Conservation (phyloP, 2,888 invertebrate genomes). For the Drosophila colorata region DNA sequence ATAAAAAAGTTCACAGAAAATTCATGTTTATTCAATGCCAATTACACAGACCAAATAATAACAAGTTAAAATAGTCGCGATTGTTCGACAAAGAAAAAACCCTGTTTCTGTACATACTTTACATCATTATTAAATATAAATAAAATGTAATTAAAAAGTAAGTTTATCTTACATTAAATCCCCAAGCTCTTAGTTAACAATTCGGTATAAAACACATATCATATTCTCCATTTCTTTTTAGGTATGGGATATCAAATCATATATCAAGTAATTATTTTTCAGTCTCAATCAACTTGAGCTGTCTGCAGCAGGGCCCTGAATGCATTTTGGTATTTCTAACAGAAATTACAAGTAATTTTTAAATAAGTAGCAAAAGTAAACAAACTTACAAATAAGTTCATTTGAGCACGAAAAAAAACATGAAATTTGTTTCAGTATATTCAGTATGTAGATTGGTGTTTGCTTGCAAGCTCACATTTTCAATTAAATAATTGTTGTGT, state of each 20-base stretch:
- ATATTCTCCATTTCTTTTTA: not conserved
- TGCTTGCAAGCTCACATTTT: conserved; percentile 31
- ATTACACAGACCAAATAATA: not conserved
- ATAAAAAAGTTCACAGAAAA: not conserved
- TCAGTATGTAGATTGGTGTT: conserved; percentile 5
- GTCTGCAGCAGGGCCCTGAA: conserved; percentile 13
- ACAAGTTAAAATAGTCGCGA: not conserved
- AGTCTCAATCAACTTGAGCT: conserved; percentile 31
- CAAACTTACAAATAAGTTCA: conserved; percentile 7
- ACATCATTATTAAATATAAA: no score
- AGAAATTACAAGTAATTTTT: conserved; percentile 48
- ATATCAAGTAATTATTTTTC: conserved; percentile 35
- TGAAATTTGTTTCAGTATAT: conserved; percentile 16
- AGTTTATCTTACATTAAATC: no score
- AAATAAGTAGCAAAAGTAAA: conserved; percentile 14
- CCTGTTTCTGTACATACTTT: no score
- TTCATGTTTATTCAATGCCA: not conserved
- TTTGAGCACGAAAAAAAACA: conserved; percentile 21
- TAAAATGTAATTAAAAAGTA: no score
- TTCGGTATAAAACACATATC: no score
- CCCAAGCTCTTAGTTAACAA: no score
- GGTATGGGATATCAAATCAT: not conserved
- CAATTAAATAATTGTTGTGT: conserved; percentile 50
- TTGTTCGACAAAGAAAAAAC: not conserved
- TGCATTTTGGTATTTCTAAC: conserved; percentile 27